Base-by-base conservation (phyloP, 2,113 vertebrate species). In the Leptobrachium leishanense region DNA sequence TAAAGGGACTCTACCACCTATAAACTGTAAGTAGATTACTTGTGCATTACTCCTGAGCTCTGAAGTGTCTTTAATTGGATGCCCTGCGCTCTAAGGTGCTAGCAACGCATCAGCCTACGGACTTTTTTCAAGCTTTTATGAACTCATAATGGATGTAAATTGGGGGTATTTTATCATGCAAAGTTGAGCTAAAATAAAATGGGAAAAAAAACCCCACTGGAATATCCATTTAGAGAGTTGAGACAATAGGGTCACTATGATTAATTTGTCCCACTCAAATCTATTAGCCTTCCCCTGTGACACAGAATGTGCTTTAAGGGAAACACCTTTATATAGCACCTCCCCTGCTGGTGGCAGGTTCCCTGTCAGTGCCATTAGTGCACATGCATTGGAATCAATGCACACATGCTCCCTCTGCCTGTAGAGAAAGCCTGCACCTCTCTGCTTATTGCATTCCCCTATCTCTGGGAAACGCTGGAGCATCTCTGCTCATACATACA, bases 381-480 rank as follows among this genome's bases (percentile, higher is more conserved):
- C 11, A 12, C 62, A 53, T 75, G 59, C 59, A 67, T 42, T 43
- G 64, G 46, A 75, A 50, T 75, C 59, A 75, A 64, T 31, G 11
- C 55, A 71, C 72, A 64, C 43, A 64, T 40, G 69, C 77, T 80
- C 77, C 78, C 78, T 75, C 63, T 68, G 63, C n/a, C 50, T 46
- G 65, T 46, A 53, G n/a, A 41, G 42, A 74, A 20, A 46, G 53
- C 31, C 12, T 70, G 44, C 15, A 79, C 42, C 7, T 2, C 76
- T 67, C 8, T 55, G 43, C 40, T 64, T 63, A 43, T 68, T 72
- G 13, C 42, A 70, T 74, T 68, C 62, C 50, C 20, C 10, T n/a
- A n/a, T 41, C 62, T 80, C 20, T 40, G 40, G 46, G 53, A 31
- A 41, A 64, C 77, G 9, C 13, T 59, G 20, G 20, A 42, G 13